Evolutionary conservation across 2,113 vertebrate species (phyloP), one percentile per base, ranked within the genome.

Genomic region (Anseranas semipalmata): DNA sequence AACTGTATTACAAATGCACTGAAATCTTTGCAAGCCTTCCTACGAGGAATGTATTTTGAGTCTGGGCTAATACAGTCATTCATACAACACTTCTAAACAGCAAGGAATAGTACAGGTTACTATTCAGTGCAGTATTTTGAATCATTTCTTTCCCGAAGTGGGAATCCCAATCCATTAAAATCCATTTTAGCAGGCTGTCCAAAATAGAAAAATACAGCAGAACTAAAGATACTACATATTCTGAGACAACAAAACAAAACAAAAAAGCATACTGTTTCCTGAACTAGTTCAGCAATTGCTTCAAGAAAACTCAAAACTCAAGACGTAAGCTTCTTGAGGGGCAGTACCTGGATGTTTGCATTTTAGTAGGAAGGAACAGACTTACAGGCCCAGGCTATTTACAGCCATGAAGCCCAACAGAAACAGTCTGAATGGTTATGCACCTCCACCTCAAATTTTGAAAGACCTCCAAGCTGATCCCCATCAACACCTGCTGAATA

Each of bases 71-170:
- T 2, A 18, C 30, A 32, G n/a, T 5, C 11, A 2, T n/a, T 43
- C 33, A n/a, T 0, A 16, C 21, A 37, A 45, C 43, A 8, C 24
- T 83, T 24, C 12, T 43, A 5, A 43, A 48, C 32, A 25, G 10
- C 14, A 24, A 65, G 48, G 43, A 52, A 9, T 5, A 18, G 65
- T 3, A 6, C 15, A 35, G 68, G 39, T 24, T 20, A 32, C 9
- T 14, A 4, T 39, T 72, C 14, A 6, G 18, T 45, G 81, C 32
- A 41, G 37, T 4, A 4, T 32, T 66, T 62, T 19, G 55, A n/a
- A 43, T 3, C 2, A 15, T 65, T 85, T 41, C 15, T 56, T 24
- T 19, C 53, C 30, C n/a, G 5, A n/a, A 72, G 13, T 0, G 2
- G 45, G 83, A 91, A 95, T 72, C 68, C 39, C 46, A 37, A 56